Conservation (phyloP, 2,888 invertebrate species). For the Fissipunctia ypsillon region DNA sequence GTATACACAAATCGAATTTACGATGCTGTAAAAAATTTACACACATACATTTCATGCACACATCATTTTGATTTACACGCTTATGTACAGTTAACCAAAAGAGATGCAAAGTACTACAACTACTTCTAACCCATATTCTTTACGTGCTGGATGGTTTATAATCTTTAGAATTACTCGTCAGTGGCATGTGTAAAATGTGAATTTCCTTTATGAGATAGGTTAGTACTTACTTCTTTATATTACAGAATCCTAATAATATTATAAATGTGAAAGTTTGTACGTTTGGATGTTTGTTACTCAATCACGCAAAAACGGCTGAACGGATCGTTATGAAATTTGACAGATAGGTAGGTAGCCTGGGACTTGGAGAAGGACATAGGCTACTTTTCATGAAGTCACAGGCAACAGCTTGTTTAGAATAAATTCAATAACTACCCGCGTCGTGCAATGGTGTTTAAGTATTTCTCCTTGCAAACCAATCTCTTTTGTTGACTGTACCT, state of each 20-base stretch:
- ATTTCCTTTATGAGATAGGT: background rate
- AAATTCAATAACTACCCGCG: background rate
- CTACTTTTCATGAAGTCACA: background rate
- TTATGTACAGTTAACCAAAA: background rate
- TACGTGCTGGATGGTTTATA: background rate
- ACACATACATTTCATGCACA: background rate
- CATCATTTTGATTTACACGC: background rate
- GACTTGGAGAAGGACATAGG: background rate
- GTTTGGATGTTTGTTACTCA: no score
- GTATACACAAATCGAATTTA: slow-evolving; percentile 13
- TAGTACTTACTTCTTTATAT: no score
- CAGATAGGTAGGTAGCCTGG: background rate
- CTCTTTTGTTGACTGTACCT: background rate
- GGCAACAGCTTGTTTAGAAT: background rate
- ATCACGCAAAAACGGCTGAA: background rate
- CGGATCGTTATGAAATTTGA: background rate
- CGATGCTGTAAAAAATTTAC: slow-evolving; percentile 18
- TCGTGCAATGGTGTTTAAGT: background rate
- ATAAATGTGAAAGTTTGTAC: no score
- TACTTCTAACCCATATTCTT: background rate
- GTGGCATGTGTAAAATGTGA: background rate
- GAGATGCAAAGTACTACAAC: background rate
- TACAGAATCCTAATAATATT: no score
- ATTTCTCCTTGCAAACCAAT: background rate
- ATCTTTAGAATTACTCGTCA: background rate